These are phyloP conservation scores for Thera britannica DNA, from an alignment of 2,888 invertebrate genomes.

Conservation along the genomic window DNA sequence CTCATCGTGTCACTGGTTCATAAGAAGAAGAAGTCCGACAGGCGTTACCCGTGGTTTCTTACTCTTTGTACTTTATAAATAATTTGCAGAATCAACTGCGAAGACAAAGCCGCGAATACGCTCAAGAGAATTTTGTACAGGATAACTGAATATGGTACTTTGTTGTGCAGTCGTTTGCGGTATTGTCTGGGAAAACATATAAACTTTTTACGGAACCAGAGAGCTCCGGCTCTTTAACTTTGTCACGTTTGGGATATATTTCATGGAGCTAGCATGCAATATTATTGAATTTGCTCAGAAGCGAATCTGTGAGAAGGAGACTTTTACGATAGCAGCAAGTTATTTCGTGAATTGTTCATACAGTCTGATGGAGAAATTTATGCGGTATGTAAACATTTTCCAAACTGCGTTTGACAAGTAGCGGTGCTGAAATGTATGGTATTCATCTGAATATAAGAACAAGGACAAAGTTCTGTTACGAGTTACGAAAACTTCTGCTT, in stretches of 20 bases:
- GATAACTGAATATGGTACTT: conserved; percentile 29
- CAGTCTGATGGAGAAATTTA: neutral
- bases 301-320: conserved; percentile 3
- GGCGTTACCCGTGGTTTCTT: neutral
- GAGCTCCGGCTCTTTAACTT: conserved; percentile 15
- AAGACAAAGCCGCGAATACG: conserved; percentile 25
- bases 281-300: conserved; percentile 14
- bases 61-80: conserved; percentile 19
- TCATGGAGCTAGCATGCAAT: conserved; percentile 9
- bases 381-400: neutral
- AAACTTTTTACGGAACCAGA: conserved; percentile 16
- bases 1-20: too few species aligned
- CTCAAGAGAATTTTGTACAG: conserved; percentile 24
- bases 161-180: conserved; percentile 21
- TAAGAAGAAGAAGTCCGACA: too few species aligned
- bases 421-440: too few species aligned
- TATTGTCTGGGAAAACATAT: conserved; percentile 14
- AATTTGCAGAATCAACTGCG: conserved; percentile 18
- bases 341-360: neutral
- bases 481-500: too few species aligned
- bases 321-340: conserved; percentile 9
- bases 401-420: neutral
- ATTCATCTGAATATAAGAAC: too few species aligned
- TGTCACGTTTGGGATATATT: conserved; percentile 11
- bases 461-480: too few species aligned